These are phyloP conservation scores for Sialia sialis DNA, from an alignment of 2,113 vertebrate genomes.

Conservation along the genomic window DNA sequence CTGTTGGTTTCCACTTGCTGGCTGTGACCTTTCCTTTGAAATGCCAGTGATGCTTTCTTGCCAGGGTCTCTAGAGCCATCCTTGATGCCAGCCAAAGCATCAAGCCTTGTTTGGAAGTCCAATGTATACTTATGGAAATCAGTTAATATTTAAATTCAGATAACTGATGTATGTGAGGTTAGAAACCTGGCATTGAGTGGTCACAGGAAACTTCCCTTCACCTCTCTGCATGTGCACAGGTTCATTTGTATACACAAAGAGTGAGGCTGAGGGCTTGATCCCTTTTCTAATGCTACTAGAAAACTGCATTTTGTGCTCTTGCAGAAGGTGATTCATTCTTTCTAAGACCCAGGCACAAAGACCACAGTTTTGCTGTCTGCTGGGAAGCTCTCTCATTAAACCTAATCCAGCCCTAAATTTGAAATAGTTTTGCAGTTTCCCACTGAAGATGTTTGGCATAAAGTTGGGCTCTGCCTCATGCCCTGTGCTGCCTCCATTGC, in stretches of 20 bases:
- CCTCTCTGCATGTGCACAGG: background rate
- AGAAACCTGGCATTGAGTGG: background rate
- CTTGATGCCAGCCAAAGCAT: background rate
- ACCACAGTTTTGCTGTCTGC: background rate
- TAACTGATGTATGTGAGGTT: background rate
- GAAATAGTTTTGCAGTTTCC: background rate
- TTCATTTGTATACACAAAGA: background rate
- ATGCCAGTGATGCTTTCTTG: rapidly evolving
- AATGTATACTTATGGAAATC: background rate
- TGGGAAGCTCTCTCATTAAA: background rate
- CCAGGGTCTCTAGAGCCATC: background rate
- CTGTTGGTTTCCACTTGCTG: background rate
- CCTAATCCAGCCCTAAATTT: background rate
- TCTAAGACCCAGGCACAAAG: background rate
- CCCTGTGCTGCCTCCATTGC: background rate
- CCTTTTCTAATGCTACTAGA: background rate
- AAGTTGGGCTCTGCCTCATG: background rate
- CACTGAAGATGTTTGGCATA: background rate
- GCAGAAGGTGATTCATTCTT: background rate
- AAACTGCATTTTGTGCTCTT: background rate
- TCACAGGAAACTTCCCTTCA: background rate
- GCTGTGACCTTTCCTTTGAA: background rate
- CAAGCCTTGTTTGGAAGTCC: background rate
- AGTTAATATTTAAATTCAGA: background rate
- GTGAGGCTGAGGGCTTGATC: background rate